Evolutionary conservation across 2,113 vertebrate genomes (phyloP).

Genomic region (Hassar affinis): DNA sequence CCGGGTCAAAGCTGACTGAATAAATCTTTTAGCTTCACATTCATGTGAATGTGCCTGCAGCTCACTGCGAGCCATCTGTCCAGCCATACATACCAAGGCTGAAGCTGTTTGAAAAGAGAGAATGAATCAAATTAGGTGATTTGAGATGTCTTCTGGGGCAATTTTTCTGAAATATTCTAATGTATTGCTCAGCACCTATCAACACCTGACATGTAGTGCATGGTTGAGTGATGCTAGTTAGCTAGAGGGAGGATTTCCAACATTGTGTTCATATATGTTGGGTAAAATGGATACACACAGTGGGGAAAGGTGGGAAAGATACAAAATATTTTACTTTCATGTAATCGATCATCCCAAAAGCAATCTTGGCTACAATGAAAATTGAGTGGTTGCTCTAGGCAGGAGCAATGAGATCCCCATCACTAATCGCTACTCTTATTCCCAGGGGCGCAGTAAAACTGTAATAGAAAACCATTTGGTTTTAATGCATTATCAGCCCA

Average conservation of each 20-base stretch:
- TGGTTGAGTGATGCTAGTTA: not conserved
- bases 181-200: constrained; percentile 31
- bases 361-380: constrained; percentile 28
- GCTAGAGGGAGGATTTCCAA: not conserved
- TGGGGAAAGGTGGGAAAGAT: not conserved
- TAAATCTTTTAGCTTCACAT: constrained; percentile 29
- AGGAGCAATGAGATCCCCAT: constrained; percentile 12
- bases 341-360: constrained; percentile 10
- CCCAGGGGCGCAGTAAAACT: constrained; percentile 23
- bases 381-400: constrained; percentile 21
- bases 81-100: constrained; percentile 19
- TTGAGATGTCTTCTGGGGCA: constrained; percentile 3
- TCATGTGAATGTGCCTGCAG: constrained; percentile 30
- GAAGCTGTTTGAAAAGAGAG: constrained; percentile 13
- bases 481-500: constrained; percentile 35
- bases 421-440: constrained; percentile 34
- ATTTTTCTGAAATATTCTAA: not conserved
- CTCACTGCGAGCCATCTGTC: constrained; percentile 28
- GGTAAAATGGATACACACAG: not conserved
- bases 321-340: constrained; percentile 17
- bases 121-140: constrained; percentile 26
- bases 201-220: constrained; percentile 11
- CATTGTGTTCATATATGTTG: not conserved
- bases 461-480: constrained; percentile 45
- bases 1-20: constrained; percentile 28